These are phyloP conservation scores for Anastrepha ludens DNA, from an alignment of 1,140 invertebrate genomes.

Conservation along the genomic window DNA sequence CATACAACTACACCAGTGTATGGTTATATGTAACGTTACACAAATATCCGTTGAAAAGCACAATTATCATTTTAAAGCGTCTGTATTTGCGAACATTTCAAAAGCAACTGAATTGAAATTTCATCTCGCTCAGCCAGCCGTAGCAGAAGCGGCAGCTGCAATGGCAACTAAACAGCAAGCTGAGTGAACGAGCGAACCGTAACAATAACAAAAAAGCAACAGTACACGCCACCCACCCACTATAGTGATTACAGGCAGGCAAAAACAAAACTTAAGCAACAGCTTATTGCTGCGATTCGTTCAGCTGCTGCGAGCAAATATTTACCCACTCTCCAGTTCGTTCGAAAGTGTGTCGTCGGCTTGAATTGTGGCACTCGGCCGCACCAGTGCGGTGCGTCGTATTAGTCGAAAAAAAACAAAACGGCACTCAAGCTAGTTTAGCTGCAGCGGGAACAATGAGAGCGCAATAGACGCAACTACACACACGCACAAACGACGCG, in stretches of 20 bases:
- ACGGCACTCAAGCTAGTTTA: not conserved
- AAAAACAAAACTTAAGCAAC: constrained; percentile 41
- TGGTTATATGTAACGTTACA: constrained; percentile 27
- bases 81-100: constrained; percentile 68
- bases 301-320: constrained; percentile 8
- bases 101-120: constrained; percentile 65
- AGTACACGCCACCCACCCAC: constrained; percentile 50
- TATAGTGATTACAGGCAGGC: not conserved
- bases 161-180: not conserved
- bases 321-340: constrained; percentile 6
- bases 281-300: constrained; percentile 42
- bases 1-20: constrained; percentile 3
- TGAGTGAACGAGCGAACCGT: not conserved
- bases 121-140: constrained; percentile 20
- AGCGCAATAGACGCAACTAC: not conserved
- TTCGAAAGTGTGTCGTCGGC: not conserved
- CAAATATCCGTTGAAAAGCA: constrained; percentile 9
- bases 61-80: constrained; percentile 57
- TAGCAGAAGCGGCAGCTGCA: constrained; percentile 52
- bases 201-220: not conserved
- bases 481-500: not conserved
- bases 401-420: too few species aligned
- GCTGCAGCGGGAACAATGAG: not conserved
- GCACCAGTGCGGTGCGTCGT: not conserved
- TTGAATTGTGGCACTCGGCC: not conserved